Base-by-base conservation (phyloP, 2,797 vertebrate species). In the Limosa lapponica region DNA sequence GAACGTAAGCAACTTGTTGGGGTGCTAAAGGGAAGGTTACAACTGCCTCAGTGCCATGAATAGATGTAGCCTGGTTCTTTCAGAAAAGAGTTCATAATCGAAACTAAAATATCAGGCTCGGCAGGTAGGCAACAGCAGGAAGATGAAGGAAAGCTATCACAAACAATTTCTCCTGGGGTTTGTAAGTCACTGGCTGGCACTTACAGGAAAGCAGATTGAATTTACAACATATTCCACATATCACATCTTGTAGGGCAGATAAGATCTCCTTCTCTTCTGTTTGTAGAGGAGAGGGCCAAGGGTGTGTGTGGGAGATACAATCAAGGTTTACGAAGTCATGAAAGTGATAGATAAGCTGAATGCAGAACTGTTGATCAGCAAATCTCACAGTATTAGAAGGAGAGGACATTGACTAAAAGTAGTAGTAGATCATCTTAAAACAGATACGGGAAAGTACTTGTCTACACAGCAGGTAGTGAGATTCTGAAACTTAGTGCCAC, bases 281-380 rank as follows among this genome's bases (percentile, higher is more conserved):
- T 70, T 74, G 52, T 16, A 82, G 66, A 74, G 30, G 36, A 87
- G 48, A 86, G 24, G 71, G 62, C 52, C 62, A 71, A 92, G 48
- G 43, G 46, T 30, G n/a, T 30, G 41, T 44, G 67, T 48, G 54
- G 6, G 83, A 95, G 90, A 93, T 54, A 91, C 15, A 90, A 74
- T 82, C 71, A 74, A 82, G 57, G 71, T 82, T 90, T 90, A 75
- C 2, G 0, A 90, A 74, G 71, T 70, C 39, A 44, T 79, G 66
- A 46, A 79, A 88, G 70, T 67, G 66, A 82, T 10, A 82, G 70
- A 85, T 93, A 88, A 94, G 48, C 57, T 71, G 75, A 71, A 93
- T 32, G 23, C 41, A 74, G 71, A 88, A 82, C 52, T 75, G 66
- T 34, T 86, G 62, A 85, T 89, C 84, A 58, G 30, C 54, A 44